Conservation (phyloP, 2,888 invertebrate genomes). For the Stenolophus ochropezus region DNA sequence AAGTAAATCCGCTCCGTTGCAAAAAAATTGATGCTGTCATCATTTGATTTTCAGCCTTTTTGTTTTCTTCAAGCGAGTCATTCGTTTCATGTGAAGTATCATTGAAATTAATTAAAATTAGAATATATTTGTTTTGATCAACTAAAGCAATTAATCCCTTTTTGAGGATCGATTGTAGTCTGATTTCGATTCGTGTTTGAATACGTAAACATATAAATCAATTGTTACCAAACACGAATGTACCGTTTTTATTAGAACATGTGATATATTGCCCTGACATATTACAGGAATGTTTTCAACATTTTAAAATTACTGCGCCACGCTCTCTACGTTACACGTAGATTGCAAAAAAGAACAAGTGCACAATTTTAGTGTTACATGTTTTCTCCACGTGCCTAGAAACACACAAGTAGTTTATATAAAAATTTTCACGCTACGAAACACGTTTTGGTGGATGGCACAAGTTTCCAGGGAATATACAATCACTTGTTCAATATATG, state of each 20-base stretch:
- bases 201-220: not conserved
- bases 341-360: not conserved
- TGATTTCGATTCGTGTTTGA: not conserved
- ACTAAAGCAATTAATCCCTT: not conserved
- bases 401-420: not conserved
- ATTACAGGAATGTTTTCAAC: constrained; percentile 1
- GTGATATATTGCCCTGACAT: constrained; percentile 13
- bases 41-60: not conserved
- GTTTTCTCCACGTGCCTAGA: not conserved
- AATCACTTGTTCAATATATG: too few relatives aligned
- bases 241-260: constrained; percentile 16
- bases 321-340: not conserved
- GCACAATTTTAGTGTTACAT: not conserved
- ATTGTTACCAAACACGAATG: not conserved
- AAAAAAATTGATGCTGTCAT: not conserved
- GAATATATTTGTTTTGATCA: not conserved
- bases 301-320: not conserved
- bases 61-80: not conserved
- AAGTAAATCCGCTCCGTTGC: not conserved
- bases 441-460: too few relatives aligned
- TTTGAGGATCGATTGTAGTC: not conserved
- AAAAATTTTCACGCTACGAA: not conserved
- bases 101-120: not conserved
- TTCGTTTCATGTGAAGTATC: too few relatives aligned
- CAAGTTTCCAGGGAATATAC: too few relatives aligned